Evolutionary conservation across 1,140 invertebrate species (phyloP).

Genomic region (Dinothrombium tinctorium): DNA sequence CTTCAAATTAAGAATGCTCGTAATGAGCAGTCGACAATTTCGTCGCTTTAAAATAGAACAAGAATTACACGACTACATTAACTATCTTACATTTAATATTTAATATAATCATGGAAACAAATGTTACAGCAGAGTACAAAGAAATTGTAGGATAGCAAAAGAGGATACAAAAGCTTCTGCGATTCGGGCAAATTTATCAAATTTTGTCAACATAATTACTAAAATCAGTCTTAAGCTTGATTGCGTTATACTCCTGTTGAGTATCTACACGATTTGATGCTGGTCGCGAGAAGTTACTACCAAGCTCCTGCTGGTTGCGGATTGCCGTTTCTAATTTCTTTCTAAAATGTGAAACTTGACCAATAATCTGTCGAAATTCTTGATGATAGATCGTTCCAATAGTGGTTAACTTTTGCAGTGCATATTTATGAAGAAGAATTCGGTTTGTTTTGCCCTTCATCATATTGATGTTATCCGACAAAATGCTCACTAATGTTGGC

Average conservation of each 20-base stretch:
- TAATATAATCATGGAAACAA: too few relatives aligned
- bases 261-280: slow-evolving; percentile 22
- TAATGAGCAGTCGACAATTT: too few relatives aligned
- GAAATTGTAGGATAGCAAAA: too few relatives aligned
- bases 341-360: slow-evolving; percentile 46
- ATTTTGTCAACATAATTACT: slow-evolving; percentile 37
- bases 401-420: slow-evolving; percentile 61
- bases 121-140: too few relatives aligned
- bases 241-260: slow-evolving; percentile 9
- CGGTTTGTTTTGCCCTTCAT: slow-evolving; percentile 34
- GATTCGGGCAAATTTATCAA: background rate
- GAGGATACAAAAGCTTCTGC: too few relatives aligned
- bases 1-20: too few relatives aligned
- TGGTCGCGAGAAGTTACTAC: slow-evolving; percentile 17
- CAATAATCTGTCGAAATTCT: slow-evolving; percentile 77
- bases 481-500: slow-evolving; percentile 59
- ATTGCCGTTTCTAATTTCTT: slow-evolving; percentile 61
- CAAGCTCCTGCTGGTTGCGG: slow-evolving; percentile 25
- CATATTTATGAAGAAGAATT: slow-evolving; percentile 51
- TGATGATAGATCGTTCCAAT: slow-evolving; percentile 70
- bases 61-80: too few relatives aligned
- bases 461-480: slow-evolving; percentile 30
- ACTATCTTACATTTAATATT: too few relatives aligned
- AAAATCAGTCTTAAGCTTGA: slow-evolving; percentile 60
- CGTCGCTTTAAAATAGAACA: too few relatives aligned